Evolutionary conservation across 1,140 invertebrate species (phyloP), one percentile per base, ranked within the genome.

Genomic region (Diuraphis noxia): DNA sequence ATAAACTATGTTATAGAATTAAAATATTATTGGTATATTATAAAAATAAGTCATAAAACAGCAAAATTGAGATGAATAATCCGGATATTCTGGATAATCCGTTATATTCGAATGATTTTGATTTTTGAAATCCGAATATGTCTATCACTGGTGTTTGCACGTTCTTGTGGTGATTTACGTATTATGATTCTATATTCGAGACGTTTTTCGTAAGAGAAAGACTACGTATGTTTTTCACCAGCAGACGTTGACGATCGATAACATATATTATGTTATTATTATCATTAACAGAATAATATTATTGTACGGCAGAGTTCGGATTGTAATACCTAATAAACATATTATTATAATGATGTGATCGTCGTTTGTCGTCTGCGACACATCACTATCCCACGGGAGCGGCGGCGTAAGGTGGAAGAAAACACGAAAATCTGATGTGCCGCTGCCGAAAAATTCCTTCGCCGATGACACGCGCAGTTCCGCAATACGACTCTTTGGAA

Each of bases 391-490:
- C 8, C 77, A 10, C 81, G 5, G 40, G 40, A 7, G 10, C 81
- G 5, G 2, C n/a, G 52, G 17, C n/a, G n/a, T n/a, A 8, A 36
- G 23, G 10, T 2, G 34, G 36, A 63, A 56, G 17, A 63, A 63
- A 88, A 88, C 17, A n/a, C 25, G 41, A 85, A 85, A 86, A 49
- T 8, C 25, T 21, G 56, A 56, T 30, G 52, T 10, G n/a, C 56
- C 56, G 56, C 84, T 17, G 46, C 46, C 84, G 25, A 82, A 81
- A 87, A 91, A 82, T 82, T 91, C 46, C 89, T 25, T 36, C 41
- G 77, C 34, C 41, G 77, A 49, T 38, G 43, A 43, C 88, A 90
- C 88, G 88, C 56, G 88, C 63, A 89, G 88, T 79, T 79, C 63
- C 88, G 88, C 88, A 38, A 79, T 46, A 21, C 88, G 87, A n/a